Evolutionary conservation across 2,888 invertebrate genomes (phyloP).

Genomic region (Drosophila ezoana): DNA sequence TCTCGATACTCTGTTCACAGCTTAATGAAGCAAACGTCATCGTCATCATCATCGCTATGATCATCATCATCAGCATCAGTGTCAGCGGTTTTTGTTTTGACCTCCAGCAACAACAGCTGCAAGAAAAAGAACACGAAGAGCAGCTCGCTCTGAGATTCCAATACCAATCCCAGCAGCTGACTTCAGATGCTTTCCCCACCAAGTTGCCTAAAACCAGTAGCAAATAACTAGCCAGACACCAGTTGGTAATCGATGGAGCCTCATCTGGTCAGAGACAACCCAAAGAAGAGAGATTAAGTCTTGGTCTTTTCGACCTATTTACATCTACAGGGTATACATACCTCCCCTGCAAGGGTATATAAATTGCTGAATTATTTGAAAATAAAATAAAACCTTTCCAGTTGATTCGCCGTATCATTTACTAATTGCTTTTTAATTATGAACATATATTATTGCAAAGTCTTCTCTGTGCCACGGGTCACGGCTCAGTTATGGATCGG

Average conservation of each 20-base stretch:
- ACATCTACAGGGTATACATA: too few species aligned
- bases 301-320: too few species aligned
- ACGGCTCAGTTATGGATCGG: too few species aligned
- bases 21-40: not conserved
- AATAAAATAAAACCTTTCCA: too few species aligned
- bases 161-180: constrained; percentile 1
- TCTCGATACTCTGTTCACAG: not conserved
- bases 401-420: too few species aligned
- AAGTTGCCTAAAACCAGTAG: constrained; percentile 6
- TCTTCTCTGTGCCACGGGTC: too few species aligned
- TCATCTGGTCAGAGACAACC: not conserved
- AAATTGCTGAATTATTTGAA: too few species aligned
- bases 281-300: too few species aligned
- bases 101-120: constrained; percentile 4
- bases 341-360: too few species aligned
- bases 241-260: not conserved
- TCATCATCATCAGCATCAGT: not conserved
- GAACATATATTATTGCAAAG: too few species aligned
- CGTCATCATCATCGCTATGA: not conserved
- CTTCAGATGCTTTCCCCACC: not conserved
- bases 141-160: not conserved
- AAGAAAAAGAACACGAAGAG: constrained; percentile 1
- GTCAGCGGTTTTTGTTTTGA: not conserved
- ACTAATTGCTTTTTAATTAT: too few species aligned
- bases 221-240: not conserved